Conservation (phyloP, 2,888 invertebrate genomes). For the Hirtodrosophila confusa region DNA sequence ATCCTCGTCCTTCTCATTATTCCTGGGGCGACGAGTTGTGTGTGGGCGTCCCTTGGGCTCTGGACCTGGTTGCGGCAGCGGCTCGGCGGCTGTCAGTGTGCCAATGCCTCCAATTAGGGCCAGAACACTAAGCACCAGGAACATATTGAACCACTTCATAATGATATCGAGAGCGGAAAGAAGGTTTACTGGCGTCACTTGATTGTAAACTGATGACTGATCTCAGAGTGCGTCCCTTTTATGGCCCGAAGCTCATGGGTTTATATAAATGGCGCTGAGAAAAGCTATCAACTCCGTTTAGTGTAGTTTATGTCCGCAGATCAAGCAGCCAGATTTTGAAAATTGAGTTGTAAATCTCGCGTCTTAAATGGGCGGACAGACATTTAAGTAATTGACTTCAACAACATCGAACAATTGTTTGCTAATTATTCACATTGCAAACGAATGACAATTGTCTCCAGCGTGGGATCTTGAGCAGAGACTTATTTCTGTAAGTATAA, state of each 20-base stretch:
- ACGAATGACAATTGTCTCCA: constrained; percentile 24
- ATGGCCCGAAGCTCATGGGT: constrained; percentile 32
- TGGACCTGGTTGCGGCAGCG: constrained; percentile 65
- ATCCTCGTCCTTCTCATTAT: constrained; percentile 64
- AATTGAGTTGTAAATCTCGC: constrained; percentile 81
- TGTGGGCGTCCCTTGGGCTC: constrained; percentile 81
- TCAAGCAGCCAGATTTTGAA: constrained; percentile 45
- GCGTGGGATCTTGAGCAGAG: constrained; percentile 32
- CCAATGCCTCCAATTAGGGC: constrained; percentile 77
- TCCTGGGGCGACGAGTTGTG: constrained; percentile 77
- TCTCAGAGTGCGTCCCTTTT: constrained; percentile 40
- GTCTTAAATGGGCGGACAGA: constrained; percentile 71
- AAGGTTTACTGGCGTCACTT: constrained; percentile 18
- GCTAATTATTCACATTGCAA: constrained; percentile 29
- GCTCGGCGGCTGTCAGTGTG: constrained; percentile 71
- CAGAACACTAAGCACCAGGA: constrained; percentile 77
- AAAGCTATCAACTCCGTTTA: constrained; percentile 73
- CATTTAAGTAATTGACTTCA: constrained; percentile 71
- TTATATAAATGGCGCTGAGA: constrained; percentile 52
- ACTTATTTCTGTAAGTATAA: constrained; percentile 4
- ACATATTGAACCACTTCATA: constrained; percentile 82
- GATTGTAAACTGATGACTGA: constrained; percentile 44
- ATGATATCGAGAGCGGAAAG: constrained; percentile 7
- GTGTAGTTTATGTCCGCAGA: constrained; percentile 62
- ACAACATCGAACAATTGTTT: constrained; percentile 37